Evolutionary conservation across 2,797 vertebrate species (phyloP).

Genomic region (Gadopsis marmoratus): DNA sequence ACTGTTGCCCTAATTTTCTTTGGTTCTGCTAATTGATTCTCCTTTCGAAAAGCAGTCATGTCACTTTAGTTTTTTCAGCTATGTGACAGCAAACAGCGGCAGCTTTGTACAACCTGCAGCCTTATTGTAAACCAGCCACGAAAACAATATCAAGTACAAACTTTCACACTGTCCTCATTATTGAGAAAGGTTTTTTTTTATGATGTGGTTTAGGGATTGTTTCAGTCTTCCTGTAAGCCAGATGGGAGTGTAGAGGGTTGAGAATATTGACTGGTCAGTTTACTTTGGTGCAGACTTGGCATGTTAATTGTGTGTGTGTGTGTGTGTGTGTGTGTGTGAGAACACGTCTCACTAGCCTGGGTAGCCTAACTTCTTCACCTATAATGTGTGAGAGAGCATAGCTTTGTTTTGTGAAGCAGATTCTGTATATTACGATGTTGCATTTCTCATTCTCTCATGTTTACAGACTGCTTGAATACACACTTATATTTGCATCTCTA

Average conservation of each 20-base stretch:
- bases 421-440: background rate
- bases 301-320: background rate
- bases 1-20: background rate
- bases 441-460: conserved; percentile 12
- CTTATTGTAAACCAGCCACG: conserved; percentile 16
- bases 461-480: conserved; percentile 41
- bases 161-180: conserved; percentile 3
- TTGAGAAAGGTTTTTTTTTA: background rate
- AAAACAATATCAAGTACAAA: conserved; percentile 14
- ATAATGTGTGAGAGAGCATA: background rate
- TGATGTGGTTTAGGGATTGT: background rate
- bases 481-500: conserved; percentile 5
- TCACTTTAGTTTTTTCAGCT: conserved; percentile 3
- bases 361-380: background rate
- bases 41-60: background rate
- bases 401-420: conserved; percentile 5
- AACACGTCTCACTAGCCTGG: background rate
- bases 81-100: background rate
- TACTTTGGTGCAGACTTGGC: background rate
- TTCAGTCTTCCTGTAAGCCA: background rate
- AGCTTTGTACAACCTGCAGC: conserved; percentile 2
- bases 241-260: background rate
- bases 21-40: background rate
- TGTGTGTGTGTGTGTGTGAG: background rate
- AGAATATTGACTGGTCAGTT: conserved; percentile 2